Evolutionary conservation across 2,888 invertebrate genomes (phyloP).

Genomic region (Chorisops tibialis): DNA sequence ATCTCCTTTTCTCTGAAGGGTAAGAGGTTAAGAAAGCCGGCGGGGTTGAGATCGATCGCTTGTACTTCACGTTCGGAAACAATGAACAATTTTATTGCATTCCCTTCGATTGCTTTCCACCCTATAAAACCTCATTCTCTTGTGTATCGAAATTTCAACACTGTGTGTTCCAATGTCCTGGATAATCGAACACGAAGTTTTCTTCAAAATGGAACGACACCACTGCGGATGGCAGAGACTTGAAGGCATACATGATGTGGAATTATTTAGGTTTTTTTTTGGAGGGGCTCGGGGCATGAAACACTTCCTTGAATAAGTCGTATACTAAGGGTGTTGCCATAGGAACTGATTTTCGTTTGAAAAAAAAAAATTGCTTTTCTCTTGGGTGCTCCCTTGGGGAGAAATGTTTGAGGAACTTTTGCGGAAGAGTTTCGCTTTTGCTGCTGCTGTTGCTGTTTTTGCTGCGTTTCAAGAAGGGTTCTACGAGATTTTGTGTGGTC

Average conservation of each 20-base stretch:
- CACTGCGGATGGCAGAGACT: no score
- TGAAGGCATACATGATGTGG: no score
- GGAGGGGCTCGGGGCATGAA: no score
- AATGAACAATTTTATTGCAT: constrained; percentile 15
- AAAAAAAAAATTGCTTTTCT: not conserved
- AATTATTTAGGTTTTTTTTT: no score
- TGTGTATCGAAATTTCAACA: no score
- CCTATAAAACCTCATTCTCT: no score
- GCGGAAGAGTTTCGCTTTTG: not conserved
- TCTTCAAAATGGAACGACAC: no score
- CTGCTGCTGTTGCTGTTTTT: no score
- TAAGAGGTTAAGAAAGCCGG: not conserved
- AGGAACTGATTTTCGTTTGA: constrained; percentile 19
- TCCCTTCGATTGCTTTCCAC: constrained; percentile 13
- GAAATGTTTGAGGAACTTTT: constrained; percentile 5
- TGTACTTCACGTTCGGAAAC: not conserved
- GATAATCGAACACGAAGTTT: no score
- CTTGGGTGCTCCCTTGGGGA: constrained; percentile 12
- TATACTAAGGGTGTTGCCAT: constrained; percentile 19
- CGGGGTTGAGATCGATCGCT: not conserved
- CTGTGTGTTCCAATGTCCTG: no score
- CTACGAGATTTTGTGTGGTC: not conserved
- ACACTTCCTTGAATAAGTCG: not conserved
- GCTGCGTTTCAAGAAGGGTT: not conserved
- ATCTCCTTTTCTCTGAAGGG: no score